These are phyloP conservation scores for Hystrix cristata DNA, from an alignment of 2,113 vertebrate genomes.

Conservation along the genomic window DNA sequence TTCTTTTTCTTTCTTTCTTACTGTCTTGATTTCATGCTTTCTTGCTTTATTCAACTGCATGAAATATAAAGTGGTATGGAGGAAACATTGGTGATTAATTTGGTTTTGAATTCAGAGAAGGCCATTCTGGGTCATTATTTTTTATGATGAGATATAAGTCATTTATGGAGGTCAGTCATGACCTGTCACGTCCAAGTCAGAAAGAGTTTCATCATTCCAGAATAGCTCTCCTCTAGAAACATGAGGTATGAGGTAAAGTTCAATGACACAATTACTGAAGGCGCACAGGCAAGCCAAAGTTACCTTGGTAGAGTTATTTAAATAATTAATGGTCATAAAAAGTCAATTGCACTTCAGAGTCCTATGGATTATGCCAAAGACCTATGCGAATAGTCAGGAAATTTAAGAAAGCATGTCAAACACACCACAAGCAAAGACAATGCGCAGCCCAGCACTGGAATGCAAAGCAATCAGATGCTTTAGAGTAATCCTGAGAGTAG, in stretches of 20 bases:
- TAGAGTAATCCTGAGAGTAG: background rate
- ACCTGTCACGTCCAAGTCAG: background rate
- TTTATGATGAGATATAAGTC: background rate
- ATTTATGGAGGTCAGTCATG: background rate
- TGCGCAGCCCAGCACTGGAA: background rate
- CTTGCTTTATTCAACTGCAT: background rate
- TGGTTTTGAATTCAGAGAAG: background rate
- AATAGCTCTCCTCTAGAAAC: background rate
- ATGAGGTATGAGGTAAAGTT: background rate
- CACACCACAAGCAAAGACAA: background rate
- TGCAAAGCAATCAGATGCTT: background rate
- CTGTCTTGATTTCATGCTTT: background rate
- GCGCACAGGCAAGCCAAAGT: background rate
- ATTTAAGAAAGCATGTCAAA: background rate
- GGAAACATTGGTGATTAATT: background rate
- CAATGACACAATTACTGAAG: background rate
- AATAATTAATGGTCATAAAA: background rate
- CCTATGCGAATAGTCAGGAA: background rate
- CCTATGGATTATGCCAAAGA: background rate
- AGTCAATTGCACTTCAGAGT: background rate
- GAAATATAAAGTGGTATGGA: background rate
- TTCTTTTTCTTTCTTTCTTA: background rate
- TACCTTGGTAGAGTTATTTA: background rate
- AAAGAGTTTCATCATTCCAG: background rate
- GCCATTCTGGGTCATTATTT: background rate